These are phyloP conservation scores for Seriola rivoliana DNA, from an alignment of 2,113 vertebrate genomes.

Conservation along the genomic window DNA sequence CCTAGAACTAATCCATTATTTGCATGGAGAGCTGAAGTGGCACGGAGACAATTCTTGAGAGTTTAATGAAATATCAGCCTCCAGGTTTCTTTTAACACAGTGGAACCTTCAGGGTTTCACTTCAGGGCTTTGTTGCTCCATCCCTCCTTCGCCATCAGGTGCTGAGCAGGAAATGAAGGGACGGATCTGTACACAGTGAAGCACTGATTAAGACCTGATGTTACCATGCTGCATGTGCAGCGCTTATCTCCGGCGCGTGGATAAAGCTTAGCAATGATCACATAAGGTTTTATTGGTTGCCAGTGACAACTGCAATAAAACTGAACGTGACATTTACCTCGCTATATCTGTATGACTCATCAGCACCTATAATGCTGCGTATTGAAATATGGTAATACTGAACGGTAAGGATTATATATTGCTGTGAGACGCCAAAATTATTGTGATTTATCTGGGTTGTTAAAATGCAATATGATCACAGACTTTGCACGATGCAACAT, in stretches of 20 bases:
- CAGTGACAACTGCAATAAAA: conserved; percentile 7
- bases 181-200: conserved; percentile 39
- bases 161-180: conserved; percentile 65
- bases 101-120: conserved; percentile 23
- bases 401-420: background rate
- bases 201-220: conserved; percentile 61
- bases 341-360: conserved; percentile 19
- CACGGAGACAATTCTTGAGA: conserved; percentile 14
- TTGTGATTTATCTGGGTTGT: conserved; percentile 4
- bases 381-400: background rate
- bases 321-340: conserved; percentile 10
- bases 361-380: background rate
- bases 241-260: conserved; percentile 25
- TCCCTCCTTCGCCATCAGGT: conserved; percentile 18
- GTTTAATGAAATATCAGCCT: conserved; percentile 50
- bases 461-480: conserved; percentile 3
- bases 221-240: conserved; percentile 1
- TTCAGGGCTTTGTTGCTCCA: conserved; percentile 29
- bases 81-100: conserved; percentile 37
- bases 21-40: background rate
- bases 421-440: background rate
- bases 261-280: background rate
- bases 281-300: conserved; percentile 1
- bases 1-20: conserved; percentile 38
- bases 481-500: background rate